These are phyloP conservation scores for Podarcis cretensis DNA, from an alignment of 2,113 vertebrate species.

Conservation along the genomic window DNA sequence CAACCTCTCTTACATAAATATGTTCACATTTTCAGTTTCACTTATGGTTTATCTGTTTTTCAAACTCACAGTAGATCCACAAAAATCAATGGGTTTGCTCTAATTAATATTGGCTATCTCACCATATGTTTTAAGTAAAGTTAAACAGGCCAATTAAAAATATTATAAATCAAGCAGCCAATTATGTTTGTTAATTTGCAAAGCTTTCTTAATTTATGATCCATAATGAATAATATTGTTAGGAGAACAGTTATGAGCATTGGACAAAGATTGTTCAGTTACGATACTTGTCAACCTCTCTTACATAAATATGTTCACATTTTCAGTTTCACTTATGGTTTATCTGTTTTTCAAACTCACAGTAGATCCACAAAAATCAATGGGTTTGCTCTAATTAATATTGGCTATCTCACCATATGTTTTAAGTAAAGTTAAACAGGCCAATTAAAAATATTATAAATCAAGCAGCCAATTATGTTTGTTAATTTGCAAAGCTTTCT, in stretches of 20 bases:
- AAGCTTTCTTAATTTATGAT: not conserved
- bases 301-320: not conserved
- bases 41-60: not conserved
- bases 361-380: not conserved
- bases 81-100: too few relatives aligned
- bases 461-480: not conserved
- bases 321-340: not conserved
- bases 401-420: not conserved
- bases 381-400: too few relatives aligned
- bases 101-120: too few relatives aligned
- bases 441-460: not conserved
- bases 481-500: not conserved
- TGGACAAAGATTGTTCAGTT: accelerated
- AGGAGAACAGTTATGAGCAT: not conserved
- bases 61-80: not conserved
- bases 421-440: not conserved
- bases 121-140: not conserved
- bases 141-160: not conserved
- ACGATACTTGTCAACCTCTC: not conserved
- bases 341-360: not conserved
- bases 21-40: not conserved
- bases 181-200: not conserved
- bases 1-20: not conserved
- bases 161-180: not conserved
- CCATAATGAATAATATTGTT: not conserved